A percentile compares a stretch with the other conserved stretches of the same genome.
Evolutionary conservation across 2,888 invertebrate species (phyloP).

Genomic region (Amaurobius ferox): DNA sequence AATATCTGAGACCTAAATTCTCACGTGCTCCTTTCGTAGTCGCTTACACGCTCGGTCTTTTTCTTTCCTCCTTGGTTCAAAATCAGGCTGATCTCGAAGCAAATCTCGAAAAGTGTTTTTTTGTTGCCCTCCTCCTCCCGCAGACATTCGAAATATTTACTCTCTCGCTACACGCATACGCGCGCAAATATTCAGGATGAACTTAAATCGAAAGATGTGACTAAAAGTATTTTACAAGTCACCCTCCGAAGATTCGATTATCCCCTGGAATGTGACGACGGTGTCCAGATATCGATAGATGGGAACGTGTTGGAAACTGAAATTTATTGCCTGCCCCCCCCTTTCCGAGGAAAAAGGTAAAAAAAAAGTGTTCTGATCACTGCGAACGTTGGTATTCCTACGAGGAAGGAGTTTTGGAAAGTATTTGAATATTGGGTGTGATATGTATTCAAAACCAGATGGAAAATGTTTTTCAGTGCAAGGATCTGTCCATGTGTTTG

Average conservation of each 20-base stretch:
- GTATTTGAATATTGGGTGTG: neutral
- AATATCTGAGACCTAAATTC: neutral
- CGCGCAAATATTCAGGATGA: neutral
- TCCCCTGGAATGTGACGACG: neutral
- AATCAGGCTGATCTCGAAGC: neutral
- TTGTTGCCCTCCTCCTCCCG: neutral
- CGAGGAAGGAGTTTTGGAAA: neutral
- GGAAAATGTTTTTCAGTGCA: neutral
- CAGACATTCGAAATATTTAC: neutral
- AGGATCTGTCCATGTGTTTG: too few species aligned
- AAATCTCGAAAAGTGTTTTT: neutral
- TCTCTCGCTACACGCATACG: neutral
- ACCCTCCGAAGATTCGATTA: constrained; percentile 1
- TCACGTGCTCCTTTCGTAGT: neutral
- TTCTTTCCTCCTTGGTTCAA: neutral
- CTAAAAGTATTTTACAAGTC: constrained; percentile 6
- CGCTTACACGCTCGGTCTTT: neutral
- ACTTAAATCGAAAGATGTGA: constrained; percentile 13
- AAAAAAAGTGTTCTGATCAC: neutral
- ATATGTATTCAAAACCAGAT: neutral
- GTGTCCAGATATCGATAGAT: constrained; percentile 8
- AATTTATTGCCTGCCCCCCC: neutral
- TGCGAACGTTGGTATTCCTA: neutral
- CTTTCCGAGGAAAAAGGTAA: neutral
- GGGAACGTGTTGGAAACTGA: constrained; percentile 1